Base-by-base conservation (phyloP, 2,113 vertebrate species). In the Noctilio leporinus region DNA sequence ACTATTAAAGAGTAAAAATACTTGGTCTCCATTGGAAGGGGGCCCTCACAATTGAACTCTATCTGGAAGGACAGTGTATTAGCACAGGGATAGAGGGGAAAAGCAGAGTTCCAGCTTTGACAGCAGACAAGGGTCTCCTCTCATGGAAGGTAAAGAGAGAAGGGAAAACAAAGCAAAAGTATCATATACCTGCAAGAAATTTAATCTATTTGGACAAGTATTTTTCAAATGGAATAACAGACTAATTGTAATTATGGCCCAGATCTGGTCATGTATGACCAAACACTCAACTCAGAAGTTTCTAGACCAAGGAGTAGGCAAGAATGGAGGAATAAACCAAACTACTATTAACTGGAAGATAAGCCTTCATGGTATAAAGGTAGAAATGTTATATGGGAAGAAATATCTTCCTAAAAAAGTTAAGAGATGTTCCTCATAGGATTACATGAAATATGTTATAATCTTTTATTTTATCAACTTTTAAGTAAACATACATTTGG, bases 211-310 rank as follows among this genome's bases (percentile, higher is more conserved):
- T 26, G 57, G 49, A 86, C 12, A 85, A 51, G 83, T 95, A 8
- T 51, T 70, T 62, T 97, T 93, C 77, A 47, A 73, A 49, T 70
- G 57, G 82, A 96, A 47, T 82, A 43, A 38, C 11, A 96, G 89
- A 19, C 1, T 0, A 1, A 14, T 83, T 97, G 81, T 95, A 93
- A 35, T 73, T 62, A 5, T 67, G 62, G 43, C 69, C 35, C 7
- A 89, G 17, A 26, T 84, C 33, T 94, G 53, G 49, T 17, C 4
- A 38, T 82, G 16, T 2, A 16, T 8, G 5, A 6, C 59, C 40
- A 76, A 73, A 35, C 51, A 62, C 59, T 80, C 47, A 75, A 64
- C 24, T 78, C 85, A 75, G 22, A 87, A 70, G 11, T 30, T n/a
- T 12, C 51, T 62, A 4, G 76, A 20, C 12, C 45, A n/a, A 82